Percentiles rank a stretch among this genome's conserved stretches.
Evolutionary conservation across 2,888 invertebrate genomes (phyloP).

Genomic region (Platycheirus rosarum): DNA sequence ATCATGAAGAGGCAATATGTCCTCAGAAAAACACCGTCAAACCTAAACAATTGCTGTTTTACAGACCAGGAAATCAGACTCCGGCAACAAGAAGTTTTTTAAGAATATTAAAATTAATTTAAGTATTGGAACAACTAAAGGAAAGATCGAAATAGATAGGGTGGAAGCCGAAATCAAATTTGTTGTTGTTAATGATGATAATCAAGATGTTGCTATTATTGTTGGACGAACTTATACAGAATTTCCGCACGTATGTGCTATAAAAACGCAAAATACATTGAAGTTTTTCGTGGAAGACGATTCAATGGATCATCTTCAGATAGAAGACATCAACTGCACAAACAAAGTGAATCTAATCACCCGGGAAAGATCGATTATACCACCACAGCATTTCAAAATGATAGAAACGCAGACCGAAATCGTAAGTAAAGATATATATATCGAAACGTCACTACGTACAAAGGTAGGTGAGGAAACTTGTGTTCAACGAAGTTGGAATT

Average conservation of each 20-base stretch:
- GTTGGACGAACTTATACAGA: slow-evolving; percentile 58
- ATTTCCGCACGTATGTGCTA: slow-evolving; percentile 43
- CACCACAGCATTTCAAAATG: slow-evolving; percentile 18
- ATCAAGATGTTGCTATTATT: slow-evolving; percentile 42
- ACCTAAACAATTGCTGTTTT: slow-evolving; percentile 8
- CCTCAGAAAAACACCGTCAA: slow-evolving; percentile 9
- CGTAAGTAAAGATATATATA: slow-evolving; percentile 14
- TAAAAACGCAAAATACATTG: slow-evolving; percentile 30
- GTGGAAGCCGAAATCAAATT: slow-evolving; percentile 28
- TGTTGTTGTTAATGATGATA: slow-evolving; percentile 44
- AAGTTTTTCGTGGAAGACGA: slow-evolving; percentile 16
- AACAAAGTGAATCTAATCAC: slow-evolving; percentile 22
- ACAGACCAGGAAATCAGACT: slow-evolving; percentile 8
- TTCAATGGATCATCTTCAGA: slow-evolving; percentile 7
- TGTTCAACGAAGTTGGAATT: slow-evolving; percentile 36
- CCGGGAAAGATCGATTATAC: slow-evolving; percentile 26
- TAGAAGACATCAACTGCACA: not conserved
- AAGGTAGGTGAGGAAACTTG: slow-evolving; percentile 40
- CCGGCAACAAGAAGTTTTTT: slow-evolving; percentile 39
- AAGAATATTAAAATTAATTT: slow-evolving; percentile 29
- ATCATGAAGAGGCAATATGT: slow-evolving; percentile 18
- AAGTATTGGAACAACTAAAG: slow-evolving; percentile 3
- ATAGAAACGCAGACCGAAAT: slow-evolving; percentile 26
- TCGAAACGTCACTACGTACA: slow-evolving; percentile 31
- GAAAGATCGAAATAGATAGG: slow-evolving; percentile 39